A percentile compares a stretch with the other conserved stretches of the same genome.
Conservation (phyloP, 1,140 invertebrate species). For the Phocides pigmalion region DNA sequence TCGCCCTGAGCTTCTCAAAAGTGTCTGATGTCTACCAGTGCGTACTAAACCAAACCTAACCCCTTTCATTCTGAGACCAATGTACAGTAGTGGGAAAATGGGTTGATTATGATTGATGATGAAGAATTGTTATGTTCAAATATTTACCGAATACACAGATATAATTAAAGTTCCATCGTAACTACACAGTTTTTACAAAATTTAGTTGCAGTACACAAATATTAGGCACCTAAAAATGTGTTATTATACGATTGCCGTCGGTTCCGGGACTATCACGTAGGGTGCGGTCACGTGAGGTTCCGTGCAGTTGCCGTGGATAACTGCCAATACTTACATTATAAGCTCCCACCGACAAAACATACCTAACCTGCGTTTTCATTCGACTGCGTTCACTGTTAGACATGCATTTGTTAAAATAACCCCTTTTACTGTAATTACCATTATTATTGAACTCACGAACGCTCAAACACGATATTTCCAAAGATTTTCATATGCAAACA, state of each 20-base stretch:
- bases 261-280: conserved; percentile 25
- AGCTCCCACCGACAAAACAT: conserved; percentile 47
- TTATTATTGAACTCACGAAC: conserved; percentile 36
- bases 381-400: conserved; percentile 43
- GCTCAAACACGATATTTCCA: conserved; percentile 41
- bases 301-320: conserved; percentile 63
- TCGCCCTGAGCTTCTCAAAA: too few relatives aligned
- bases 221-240: conserved; percentile 12
- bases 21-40: too few relatives aligned
- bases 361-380: conserved; percentile 37
- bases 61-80: too few relatives aligned
- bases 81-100: too few relatives aligned
- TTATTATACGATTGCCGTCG: conserved; percentile 23
- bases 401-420: conserved; percentile 45
- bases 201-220: too few relatives aligned
- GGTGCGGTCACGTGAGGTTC: conserved; percentile 41
- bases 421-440: conserved; percentile 59
- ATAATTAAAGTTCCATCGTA: too few relatives aligned
- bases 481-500: conserved; percentile 12
- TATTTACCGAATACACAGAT: too few relatives aligned
- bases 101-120: too few relatives aligned
- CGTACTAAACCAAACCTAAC: too few relatives aligned
- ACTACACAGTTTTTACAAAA: too few relatives aligned
- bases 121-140: too few relatives aligned
- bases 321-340: conserved; percentile 45